A percentile compares a stretch with the other conserved stretches of the same genome.
These are phyloP conservation scores for Amphipyra berbera DNA, from an alignment of 2,888 invertebrate species.

Conservation along the genomic window DNA sequence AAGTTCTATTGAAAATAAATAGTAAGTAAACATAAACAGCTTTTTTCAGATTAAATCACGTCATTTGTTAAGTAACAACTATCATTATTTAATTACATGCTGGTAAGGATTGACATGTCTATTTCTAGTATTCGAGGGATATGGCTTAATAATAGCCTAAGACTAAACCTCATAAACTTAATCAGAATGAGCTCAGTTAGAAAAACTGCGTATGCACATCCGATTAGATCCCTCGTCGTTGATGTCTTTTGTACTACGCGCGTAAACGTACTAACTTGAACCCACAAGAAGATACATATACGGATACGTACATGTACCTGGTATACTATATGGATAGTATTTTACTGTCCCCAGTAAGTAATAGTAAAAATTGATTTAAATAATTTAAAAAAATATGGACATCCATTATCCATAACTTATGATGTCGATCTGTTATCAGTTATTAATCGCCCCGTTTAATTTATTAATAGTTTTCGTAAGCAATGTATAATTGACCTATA, in stretches of 20 bases:
- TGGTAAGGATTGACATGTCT: not conserved
- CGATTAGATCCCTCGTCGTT: constrained; percentile 67
- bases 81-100: not conserved
- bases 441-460: constrained; percentile 19
- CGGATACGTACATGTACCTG: not conserved
- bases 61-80: not conserved
- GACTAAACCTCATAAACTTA: constrained; percentile 6
- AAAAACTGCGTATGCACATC: constrained; percentile 32
- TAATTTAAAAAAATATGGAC: constrained; percentile 3
- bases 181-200: constrained; percentile 8
- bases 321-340: not conserved
- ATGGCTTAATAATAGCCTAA: not conserved
- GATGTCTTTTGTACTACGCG: constrained; percentile 80
- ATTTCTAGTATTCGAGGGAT: not conserved
- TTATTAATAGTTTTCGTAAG: constrained; percentile 12
- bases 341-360: not conserved
- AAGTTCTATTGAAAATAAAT: too few relatives aligned
- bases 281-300: not conserved
- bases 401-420: constrained; percentile 10
- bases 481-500: not conserved
- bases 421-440: constrained; percentile 9
- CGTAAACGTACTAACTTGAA: not conserved
- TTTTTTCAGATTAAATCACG: too few relatives aligned
- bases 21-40: too few relatives aligned
- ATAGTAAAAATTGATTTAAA: not conserved